These are phyloP conservation scores for Cenopis cana DNA, from an alignment of 2,888 invertebrate species.

Conservation along the genomic window DNA sequence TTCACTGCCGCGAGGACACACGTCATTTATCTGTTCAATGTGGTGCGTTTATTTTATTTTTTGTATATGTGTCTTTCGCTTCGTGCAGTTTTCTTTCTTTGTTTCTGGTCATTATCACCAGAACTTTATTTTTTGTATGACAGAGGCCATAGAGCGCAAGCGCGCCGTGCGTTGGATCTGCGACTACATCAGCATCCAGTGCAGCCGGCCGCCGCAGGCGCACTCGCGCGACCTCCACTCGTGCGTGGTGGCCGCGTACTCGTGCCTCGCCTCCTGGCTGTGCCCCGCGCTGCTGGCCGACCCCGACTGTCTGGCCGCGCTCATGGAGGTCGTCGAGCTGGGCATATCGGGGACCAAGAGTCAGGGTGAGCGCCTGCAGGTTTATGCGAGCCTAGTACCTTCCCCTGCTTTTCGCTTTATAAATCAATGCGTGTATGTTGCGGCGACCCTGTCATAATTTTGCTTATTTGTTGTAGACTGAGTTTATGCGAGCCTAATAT, in stretches of 20 bases:
- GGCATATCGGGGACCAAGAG: slow-evolving; percentile 98
- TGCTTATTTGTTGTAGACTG: too few relatives aligned
- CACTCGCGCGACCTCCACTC: slow-evolving; percentile 98
- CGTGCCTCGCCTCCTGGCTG: slow-evolving; percentile 96
- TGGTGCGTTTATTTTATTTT: too few relatives aligned
- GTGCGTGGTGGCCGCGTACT: slow-evolving; percentile 96
- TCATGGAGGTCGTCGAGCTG: slow-evolving; percentile 98
- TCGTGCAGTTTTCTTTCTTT: too few relatives aligned
- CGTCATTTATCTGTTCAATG: too few relatives aligned
- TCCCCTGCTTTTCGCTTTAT: neutral
- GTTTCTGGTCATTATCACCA: too few relatives aligned
- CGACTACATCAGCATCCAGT: slow-evolving; percentile 98
- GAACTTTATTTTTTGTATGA: too few relatives aligned
- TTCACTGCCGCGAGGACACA: too few relatives aligned
- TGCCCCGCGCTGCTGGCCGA: slow-evolving; percentile 96
- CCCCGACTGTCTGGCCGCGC: slow-evolving; percentile 95
- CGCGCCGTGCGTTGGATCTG: slow-evolving; percentile 98
- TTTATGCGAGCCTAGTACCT: slow-evolving; percentile 3
- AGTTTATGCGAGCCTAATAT: too few relatives aligned
- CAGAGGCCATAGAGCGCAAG: slow-evolving; percentile 95
- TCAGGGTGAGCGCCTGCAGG: slow-evolving; percentile 74
- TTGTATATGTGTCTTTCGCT: too few relatives aligned
- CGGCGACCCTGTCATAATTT: neutral
- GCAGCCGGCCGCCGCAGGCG: slow-evolving; percentile 96
- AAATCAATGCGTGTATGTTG: neutral